These are phyloP conservation scores for Morelia viridis DNA, from an alignment of 2,797 vertebrate species.

Conservation along the genomic window DNA sequence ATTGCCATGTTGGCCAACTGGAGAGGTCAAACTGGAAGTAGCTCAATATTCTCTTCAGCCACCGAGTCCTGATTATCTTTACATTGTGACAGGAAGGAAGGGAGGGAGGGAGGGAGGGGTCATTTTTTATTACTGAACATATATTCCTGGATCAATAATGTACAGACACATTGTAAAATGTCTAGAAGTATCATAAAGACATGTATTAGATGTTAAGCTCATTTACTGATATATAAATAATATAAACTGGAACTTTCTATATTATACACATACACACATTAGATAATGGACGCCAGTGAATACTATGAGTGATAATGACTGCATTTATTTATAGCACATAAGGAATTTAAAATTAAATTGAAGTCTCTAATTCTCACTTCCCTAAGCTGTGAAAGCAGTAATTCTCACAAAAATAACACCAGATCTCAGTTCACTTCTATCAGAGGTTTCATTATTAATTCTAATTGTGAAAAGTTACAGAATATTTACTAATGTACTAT, in stretches of 20 bases:
- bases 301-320: slow-evolving; percentile 28
- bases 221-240: background rate
- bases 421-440: slow-evolving; percentile 19
- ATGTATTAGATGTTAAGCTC: background rate
- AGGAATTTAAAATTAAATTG: slow-evolving; percentile 24
- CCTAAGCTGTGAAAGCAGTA: slow-evolving; percentile 34
- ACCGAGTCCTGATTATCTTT: background rate
- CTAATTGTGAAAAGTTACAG: slow-evolving; percentile 38
- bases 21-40: background rate
- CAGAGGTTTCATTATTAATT: slow-evolving; percentile 19
- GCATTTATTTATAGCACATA: slow-evolving; percentile 46
- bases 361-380: slow-evolving; percentile 27
- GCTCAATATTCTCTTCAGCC: background rate
- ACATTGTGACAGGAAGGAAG: background rate
- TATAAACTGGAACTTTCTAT: background rate
- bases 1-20: too few species aligned
- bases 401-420: slow-evolving; percentile 35
- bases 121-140: background rate
- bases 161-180: background rate
- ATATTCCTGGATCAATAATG: background rate
- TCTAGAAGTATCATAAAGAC: background rate
- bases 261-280: slow-evolving; percentile 16
- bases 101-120: too few species aligned
- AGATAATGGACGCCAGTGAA: slow-evolving; percentile 37
- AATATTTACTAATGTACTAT: slow-evolving; percentile 21